phyloP scores from a whole-genome alignment of 2,888 invertebrate genomes.

The Scaptomyza reducta region DNA sequence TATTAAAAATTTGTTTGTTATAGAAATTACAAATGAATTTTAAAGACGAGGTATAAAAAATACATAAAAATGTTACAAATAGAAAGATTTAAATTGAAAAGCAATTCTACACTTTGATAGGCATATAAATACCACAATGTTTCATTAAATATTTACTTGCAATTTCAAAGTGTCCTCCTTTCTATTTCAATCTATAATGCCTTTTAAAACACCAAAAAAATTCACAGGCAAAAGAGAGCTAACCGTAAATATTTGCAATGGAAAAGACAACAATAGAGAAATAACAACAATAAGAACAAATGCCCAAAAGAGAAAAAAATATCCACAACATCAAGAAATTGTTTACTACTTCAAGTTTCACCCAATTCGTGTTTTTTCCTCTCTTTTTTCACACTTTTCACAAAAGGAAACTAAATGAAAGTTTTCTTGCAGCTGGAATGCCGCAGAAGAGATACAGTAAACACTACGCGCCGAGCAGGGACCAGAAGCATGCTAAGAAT shows the following conservation, averaged over 20 bases:
- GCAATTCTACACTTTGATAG: no score
- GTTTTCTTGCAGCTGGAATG: slow-evolving; percentile 45
- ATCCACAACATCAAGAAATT: slow-evolving; percentile 32
- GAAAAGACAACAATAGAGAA: slow-evolving; percentile 22
- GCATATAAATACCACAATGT: background rate
- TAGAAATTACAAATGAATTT: background rate
- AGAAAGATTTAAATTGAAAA: no score
- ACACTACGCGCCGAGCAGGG: slow-evolving; percentile 19
- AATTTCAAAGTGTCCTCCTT: slow-evolving; percentile 5
- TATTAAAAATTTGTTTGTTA: background rate
- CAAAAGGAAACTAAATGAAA: slow-evolving; percentile 53
- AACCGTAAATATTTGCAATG: slow-evolving; percentile 52
- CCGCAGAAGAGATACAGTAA: slow-evolving; percentile 17
- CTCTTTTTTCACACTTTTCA: slow-evolving; percentile 23
- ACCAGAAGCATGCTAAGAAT: slow-evolving; percentile 48
- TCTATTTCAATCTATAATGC: slow-evolving; percentile 13
- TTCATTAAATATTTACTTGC: slow-evolving; percentile 21
- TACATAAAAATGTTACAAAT: no score
- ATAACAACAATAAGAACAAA: slow-evolving; percentile 7
- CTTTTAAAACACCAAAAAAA: slow-evolving; percentile 7
- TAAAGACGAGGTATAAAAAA: background rate
- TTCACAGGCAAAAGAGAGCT: slow-evolving; percentile 12
- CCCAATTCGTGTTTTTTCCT: slow-evolving; percentile 29
- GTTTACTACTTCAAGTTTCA: slow-evolving; percentile 38
- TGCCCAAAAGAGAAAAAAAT: slow-evolving; percentile 11